Conservation (phyloP, 2,113 vertebrate genomes). For the Vicugna pacos region DNA sequence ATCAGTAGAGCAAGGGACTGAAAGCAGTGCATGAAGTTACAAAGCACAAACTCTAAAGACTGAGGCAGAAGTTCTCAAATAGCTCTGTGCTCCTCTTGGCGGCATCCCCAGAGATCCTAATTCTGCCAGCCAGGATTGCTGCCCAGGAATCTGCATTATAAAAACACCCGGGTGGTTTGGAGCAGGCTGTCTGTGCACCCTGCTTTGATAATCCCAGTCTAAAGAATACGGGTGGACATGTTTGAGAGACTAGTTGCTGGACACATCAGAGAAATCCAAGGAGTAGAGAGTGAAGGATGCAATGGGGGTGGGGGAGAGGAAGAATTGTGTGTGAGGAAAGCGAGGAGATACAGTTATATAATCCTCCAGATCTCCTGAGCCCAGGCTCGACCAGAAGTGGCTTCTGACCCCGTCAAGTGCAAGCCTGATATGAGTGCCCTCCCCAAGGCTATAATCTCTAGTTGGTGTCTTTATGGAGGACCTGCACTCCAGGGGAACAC, state of each 20-base stretch:
- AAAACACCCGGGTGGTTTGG: neutral
- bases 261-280: neutral
- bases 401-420: neutral
- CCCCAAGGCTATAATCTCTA: neutral
- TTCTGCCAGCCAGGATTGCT: neutral
- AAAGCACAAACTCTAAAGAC: neutral
- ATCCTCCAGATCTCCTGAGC: neutral
- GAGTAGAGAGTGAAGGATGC: neutral
- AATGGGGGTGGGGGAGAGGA: neutral
- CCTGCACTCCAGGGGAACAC: neutral
- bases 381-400: neutral
- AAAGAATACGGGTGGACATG: neutral
- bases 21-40: rapidly evolving
- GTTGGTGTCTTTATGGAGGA: neutral
- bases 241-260: neutral
- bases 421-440: too few relatives aligned
- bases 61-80: rapidly evolving
- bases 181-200: neutral
- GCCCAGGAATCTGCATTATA: neutral
- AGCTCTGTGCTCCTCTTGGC: neutral
- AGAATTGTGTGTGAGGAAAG: neutral
- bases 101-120: neutral
- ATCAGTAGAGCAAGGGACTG: neutral
- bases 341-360: neutral
- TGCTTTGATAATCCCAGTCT: neutral